These are phyloP conservation scores for Porites lutea DNA, from an alignment of 64 coral and sea anemone species.

Conservation along the genomic window DNA sequence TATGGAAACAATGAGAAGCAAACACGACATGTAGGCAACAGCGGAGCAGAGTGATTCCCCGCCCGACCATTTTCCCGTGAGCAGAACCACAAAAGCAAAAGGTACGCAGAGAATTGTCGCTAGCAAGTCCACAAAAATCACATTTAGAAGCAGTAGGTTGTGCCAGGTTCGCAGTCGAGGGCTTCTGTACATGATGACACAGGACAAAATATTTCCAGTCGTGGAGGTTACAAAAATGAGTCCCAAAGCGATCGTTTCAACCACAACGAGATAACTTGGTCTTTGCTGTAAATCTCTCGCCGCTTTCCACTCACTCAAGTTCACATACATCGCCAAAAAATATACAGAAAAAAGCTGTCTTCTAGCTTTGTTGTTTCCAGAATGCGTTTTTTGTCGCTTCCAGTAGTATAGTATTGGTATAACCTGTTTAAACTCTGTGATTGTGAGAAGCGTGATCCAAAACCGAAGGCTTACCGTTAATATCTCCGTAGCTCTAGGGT, in stretches of 20 bases:
- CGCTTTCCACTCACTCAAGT: conserved; percentile 29
- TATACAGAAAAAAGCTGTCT: no score
- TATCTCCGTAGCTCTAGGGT: neutral
- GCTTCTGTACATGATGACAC: conserved; percentile 76
- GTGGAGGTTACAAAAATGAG: conserved; percentile 52
- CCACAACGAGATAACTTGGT: conserved; percentile 39
- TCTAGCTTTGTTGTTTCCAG: no score
- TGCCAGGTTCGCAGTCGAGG: conserved; percentile 82
- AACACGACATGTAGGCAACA: conserved; percentile 51
- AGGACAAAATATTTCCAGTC: conserved; percentile 60
- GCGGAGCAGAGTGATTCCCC: conserved; percentile 32
- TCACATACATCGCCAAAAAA: neutral
- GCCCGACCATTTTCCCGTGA: conserved; percentile 51
- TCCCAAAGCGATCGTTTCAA: conserved; percentile 50
- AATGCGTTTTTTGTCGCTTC: neutral
- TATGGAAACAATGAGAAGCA: conserved; percentile 71
- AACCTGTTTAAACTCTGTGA: neutral
- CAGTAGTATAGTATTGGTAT: neutral
- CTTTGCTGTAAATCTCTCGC: conserved; percentile 60
- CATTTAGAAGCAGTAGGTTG: conserved; percentile 79
- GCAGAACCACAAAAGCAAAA: conserved; percentile 54
- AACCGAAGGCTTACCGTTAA: neutral
- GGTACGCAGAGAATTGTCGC: conserved; percentile 37
- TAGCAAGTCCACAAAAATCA: conserved; percentile 75
- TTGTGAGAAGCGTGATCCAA: neutral